Percentiles rank a stretch among this genome's conserved stretches.
Conservation (phyloP, 2,797 vertebrate species). For the Acanthopagrus latus region DNA sequence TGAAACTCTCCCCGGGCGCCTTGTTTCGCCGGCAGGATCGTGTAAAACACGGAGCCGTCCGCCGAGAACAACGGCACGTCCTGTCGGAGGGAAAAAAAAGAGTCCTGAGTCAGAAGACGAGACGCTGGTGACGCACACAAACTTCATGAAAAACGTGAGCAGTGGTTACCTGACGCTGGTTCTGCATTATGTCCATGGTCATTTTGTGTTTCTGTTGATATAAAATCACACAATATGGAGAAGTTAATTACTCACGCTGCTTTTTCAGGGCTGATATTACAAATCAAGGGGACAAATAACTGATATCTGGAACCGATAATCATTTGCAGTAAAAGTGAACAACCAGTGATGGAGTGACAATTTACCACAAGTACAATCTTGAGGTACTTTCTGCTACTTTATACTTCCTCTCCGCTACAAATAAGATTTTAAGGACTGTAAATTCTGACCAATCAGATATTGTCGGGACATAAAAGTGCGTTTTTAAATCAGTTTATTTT, state of each 20-base stretch:
- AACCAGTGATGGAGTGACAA: too few species aligned
- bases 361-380: too few species aligned
- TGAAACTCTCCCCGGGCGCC: conserved; percentile 88
- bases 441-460: too few species aligned
- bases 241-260: conserved; percentile 19
- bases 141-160: not conserved
- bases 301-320: too few species aligned
- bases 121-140: not conserved
- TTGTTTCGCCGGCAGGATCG: conserved; percentile 87
- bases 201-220: conserved; percentile 86
- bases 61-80: conserved; percentile 84
- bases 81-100: conserved; percentile 66
- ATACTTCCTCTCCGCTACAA: too few species aligned
- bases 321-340: too few species aligned
- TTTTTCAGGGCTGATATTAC: not conserved
- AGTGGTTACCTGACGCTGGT: conserved; percentile 79
- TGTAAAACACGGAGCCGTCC: conserved; percentile 85
- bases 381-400: too few species aligned
- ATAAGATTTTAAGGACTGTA: too few species aligned
- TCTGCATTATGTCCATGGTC: conserved; percentile 84
- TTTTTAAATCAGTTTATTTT: too few species aligned
- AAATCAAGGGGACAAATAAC: too few species aligned
- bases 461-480: too few species aligned
- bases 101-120: conserved; percentile 1
- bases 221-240: conserved; percentile 39